phyloP scores from a whole-genome alignment of 1,140 invertebrate genomes.

The Oedothorax gibbosus region DNA sequence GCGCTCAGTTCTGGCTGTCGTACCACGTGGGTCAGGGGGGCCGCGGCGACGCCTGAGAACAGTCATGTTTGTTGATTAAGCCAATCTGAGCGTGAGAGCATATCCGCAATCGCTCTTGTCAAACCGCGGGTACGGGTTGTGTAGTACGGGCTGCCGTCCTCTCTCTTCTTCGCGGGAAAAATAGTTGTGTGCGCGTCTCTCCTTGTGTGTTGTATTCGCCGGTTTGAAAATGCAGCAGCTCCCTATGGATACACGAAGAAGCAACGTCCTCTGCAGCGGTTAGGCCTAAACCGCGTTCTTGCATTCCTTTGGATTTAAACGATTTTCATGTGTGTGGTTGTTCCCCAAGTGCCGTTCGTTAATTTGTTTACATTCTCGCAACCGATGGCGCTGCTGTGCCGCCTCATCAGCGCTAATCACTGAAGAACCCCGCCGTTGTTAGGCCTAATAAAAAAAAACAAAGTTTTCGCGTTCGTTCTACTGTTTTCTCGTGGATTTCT shows the following conservation, averaged over 20 bases:
- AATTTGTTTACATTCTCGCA: constrained; percentile 52
- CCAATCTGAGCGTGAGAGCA: constrained; percentile 67
- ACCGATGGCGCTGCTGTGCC: constrained; percentile 46
- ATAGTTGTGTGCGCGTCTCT: constrained; percentile 34
- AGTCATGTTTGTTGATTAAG: constrained; percentile 66
- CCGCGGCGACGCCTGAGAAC: constrained; percentile 62
- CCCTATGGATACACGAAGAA: constrained; percentile 58
- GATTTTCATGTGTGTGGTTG: background rate
- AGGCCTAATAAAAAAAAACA: constrained; percentile 9
- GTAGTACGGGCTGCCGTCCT: constrained; percentile 29
- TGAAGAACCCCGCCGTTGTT: constrained; percentile 21
- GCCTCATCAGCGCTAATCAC: constrained; percentile 34
- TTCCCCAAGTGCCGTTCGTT: constrained; percentile 25
- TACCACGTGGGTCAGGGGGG: constrained; percentile 64
- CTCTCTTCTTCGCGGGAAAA: constrained; percentile 38
- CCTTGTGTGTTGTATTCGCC: constrained; percentile 17
- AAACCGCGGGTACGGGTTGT: constrained; percentile 60
- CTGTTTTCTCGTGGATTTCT: constrained; percentile 50
- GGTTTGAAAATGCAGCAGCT: constrained; percentile 4
- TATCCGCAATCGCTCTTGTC: constrained; percentile 64
- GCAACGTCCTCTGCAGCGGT: constrained; percentile 26
- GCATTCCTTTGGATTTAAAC: background rate
- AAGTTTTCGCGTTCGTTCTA: no score
- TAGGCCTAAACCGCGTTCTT: constrained; percentile 35
- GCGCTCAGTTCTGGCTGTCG: constrained; percentile 63